Percentiles rank a stretch among this genome's conserved stretches.
Evolutionary conservation across 2,113 vertebrate genomes (phyloP).

Genomic region (Oceanites oceanicus): DNA sequence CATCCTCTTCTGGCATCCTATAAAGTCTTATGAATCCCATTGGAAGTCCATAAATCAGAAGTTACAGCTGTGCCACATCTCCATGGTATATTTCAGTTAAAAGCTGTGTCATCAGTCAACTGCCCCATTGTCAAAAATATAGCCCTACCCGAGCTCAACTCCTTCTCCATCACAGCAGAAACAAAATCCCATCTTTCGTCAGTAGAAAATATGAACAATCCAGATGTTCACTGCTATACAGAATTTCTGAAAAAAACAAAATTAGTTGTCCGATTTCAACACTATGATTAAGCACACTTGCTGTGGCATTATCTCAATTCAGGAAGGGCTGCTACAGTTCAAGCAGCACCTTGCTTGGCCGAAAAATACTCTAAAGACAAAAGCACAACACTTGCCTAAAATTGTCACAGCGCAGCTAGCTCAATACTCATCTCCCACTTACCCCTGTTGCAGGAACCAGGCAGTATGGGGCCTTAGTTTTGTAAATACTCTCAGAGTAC

Average conservation of each 20-base stretch:
- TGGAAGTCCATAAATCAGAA: neutral
- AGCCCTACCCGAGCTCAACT: neutral
- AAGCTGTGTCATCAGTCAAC: fast-evolving
- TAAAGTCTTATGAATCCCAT: neutral
- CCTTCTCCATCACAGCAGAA: neutral
- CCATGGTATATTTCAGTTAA: neutral
- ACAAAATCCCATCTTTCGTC: neutral
- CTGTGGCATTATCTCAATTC: neutral
- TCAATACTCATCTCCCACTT: neutral
- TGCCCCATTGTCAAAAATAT: neutral
- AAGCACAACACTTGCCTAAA: neutral
- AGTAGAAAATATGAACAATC: neutral
- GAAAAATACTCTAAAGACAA: neutral
- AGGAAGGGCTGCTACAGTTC: neutral
- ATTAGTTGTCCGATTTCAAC: neutral
- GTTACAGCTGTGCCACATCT: neutral
- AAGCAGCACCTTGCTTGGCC: neutral
- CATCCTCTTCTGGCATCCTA: neutral
- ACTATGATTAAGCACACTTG: neutral
- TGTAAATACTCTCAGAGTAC: neutral
- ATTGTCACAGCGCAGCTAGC: neutral
- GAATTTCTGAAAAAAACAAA: neutral
- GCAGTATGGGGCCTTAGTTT: neutral
- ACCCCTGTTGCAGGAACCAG: neutral
- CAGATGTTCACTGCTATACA: neutral